phyloP scores from a whole-genome alignment of 2,888 invertebrate species.

The Chymomyza amoena region DNA sequence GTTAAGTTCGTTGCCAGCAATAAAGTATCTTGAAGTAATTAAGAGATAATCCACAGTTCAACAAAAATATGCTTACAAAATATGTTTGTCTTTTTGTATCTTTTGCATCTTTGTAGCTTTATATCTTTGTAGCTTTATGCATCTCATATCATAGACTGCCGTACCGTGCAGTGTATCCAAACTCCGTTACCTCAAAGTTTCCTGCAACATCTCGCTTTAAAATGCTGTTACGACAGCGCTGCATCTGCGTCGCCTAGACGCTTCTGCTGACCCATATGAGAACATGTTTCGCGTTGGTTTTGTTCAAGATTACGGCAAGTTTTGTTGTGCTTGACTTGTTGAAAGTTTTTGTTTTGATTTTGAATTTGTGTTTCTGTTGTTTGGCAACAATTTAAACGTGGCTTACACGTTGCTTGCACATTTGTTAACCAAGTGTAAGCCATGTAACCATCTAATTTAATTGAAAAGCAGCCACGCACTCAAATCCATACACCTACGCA shows the following conservation, averaged over 20 bases:
- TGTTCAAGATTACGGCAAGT: background rate
- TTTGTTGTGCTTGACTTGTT: background rate
- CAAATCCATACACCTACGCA: background rate
- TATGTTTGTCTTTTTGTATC: too few species aligned
- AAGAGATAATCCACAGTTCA: too few species aligned
- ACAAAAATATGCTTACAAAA: too few species aligned
- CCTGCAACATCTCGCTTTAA: background rate
- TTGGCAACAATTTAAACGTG: background rate
- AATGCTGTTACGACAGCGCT: background rate
- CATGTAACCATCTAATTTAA: background rate
- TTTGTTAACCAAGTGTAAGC: background rate
- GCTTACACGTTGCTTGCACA: background rate
- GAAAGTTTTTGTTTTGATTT: constrained; percentile 1
- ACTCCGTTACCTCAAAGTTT: background rate
- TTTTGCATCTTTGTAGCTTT: background rate
- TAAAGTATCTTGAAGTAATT: too few species aligned
- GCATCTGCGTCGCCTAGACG: background rate
- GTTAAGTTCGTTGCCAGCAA: too few species aligned
- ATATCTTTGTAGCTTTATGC: background rate
- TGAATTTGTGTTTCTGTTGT: background rate
- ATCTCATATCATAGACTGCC: too few species aligned
- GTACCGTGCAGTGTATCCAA: background rate
- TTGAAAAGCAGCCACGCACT: background rate
- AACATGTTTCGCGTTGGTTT: background rate
- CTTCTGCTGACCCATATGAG: background rate